Evolutionary conservation across 2,797 vertebrate species (phyloP).

Genomic region (Sorex maritimensis): DNA sequence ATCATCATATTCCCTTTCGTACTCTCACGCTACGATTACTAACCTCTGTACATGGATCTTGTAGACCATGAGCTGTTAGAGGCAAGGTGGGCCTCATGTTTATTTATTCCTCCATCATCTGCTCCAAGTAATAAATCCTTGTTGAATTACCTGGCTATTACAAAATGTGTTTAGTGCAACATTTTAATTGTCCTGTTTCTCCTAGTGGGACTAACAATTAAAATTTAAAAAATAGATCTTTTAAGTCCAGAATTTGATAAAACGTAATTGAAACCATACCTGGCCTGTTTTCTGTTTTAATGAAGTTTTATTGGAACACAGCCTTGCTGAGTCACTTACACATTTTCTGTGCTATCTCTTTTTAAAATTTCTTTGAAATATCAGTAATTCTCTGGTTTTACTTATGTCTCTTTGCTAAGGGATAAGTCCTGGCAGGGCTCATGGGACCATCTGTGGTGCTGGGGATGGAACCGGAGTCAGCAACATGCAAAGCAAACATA

Average conservation of each 20-base stretch:
- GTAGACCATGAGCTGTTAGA: neutral
- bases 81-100: neutral
- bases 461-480: no score
- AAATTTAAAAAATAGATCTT: neutral
- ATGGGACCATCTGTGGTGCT: no score
- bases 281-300: neutral
- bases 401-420: no score
- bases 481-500: neutral
- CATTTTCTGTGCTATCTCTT: neutral
- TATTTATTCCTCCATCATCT: neutral
- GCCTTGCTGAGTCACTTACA: neutral
- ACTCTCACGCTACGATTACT: neutral
- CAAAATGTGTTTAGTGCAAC: neutral
- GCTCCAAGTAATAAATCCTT: neutral
- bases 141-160: neutral
- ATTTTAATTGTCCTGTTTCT: neutral
- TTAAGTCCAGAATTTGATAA: neutral
- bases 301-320: constrained; percentile 59
- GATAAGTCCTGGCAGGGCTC: no score
- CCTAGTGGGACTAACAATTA: neutral
- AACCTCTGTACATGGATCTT: neutral
- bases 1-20: neutral
- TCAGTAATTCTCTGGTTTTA: no score
- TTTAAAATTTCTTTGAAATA: no score
- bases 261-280: neutral